These are phyloP conservation scores for Lasiommata megera DNA, from an alignment of 2,888 invertebrate species.

Conservation along the genomic window DNA sequence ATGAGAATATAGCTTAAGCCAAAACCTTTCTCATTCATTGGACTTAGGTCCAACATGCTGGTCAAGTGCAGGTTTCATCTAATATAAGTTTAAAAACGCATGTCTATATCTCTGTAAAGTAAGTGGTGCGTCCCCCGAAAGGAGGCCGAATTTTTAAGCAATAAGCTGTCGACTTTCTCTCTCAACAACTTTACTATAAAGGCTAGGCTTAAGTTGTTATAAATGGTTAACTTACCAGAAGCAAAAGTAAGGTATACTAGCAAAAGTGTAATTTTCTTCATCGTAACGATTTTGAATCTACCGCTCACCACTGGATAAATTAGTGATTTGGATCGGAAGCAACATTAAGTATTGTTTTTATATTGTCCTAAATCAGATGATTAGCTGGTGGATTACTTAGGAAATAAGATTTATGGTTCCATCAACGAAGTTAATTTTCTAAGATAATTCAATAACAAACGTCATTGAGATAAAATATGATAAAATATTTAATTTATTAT, in stretches of 20 bases:
- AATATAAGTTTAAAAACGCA: too few relatives aligned
- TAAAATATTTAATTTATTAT: background rate
- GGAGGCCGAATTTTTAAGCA: too few relatives aligned
- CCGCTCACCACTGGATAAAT: background rate
- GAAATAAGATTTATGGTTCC: background rate
- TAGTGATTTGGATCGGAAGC: background rate
- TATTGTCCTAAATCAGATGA: background rate
- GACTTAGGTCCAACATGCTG: too few relatives aligned
- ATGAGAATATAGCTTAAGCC: too few relatives aligned
- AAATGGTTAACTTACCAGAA: background rate
- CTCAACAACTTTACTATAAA: too few relatives aligned
- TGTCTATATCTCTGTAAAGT: too few relatives aligned
- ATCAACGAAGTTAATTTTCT: background rate
- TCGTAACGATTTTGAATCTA: background rate
- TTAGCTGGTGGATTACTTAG: background rate
- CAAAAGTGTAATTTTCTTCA: conserved; percentile 2
- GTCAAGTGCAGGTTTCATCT: too few relatives aligned
- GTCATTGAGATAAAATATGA: background rate
- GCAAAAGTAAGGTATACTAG: background rate
- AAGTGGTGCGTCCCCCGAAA: too few relatives aligned
- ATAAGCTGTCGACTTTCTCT: too few relatives aligned
- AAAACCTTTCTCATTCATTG: too few relatives aligned
- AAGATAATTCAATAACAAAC: background rate
- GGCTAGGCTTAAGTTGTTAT: too few relatives aligned
- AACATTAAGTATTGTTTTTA: background rate